Evolutionary conservation across 1,140 invertebrate genomes (phyloP).

Genomic region (Patella vulgata): DNA sequence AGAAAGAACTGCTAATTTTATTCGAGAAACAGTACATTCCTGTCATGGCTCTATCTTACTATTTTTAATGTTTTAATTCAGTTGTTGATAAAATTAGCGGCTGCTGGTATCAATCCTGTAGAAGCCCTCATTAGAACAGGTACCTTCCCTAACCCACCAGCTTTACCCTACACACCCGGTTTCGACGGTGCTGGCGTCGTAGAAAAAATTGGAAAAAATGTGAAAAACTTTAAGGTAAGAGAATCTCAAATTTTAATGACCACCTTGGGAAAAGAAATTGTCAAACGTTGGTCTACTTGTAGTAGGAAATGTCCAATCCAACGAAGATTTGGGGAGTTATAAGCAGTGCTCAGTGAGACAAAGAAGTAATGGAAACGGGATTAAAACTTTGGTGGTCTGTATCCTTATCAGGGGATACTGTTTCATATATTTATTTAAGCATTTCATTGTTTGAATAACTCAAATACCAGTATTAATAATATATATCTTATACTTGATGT

Average conservation of each 20-base stretch:
- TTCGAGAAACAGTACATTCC: not conserved
- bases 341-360: not conserved
- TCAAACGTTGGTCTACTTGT: no score
- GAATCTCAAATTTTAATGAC: not conserved
- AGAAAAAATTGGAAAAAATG: conserved; percentile 65
- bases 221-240: conserved; percentile 67
- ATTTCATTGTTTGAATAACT: not conserved
- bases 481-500: no score
- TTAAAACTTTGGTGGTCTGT: no score
- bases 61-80: conserved; percentile 39
- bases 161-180: conserved; percentile 70
- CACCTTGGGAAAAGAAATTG: not conserved
- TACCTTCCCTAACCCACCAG: conserved; percentile 62
- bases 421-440: not conserved
- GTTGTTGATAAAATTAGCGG: conserved; percentile 69
- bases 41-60: not conserved
- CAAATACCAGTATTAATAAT: no score
- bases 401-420: not conserved
- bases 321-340: no score
- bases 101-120: conserved; percentile 72
- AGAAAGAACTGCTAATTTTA: no score
- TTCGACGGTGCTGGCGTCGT: conserved; percentile 71
- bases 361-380: not conserved
- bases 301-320: no score
- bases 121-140: conserved; percentile 73